Conservation (phyloP, 2,797 vertebrate genomes). For the Remorina albescens region DNA sequence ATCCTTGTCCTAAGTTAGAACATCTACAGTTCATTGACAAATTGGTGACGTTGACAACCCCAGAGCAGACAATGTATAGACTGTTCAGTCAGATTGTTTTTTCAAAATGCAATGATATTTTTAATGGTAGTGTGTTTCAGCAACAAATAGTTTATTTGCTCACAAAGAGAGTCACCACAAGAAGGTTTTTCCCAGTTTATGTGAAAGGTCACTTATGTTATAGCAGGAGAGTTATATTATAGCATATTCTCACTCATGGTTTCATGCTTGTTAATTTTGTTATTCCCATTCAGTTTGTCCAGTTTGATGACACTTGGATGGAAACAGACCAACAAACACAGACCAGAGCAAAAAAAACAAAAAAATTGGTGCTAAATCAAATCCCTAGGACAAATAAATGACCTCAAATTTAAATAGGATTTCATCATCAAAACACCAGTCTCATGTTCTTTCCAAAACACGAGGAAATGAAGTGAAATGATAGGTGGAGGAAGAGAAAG, state of each 20-base stretch:
- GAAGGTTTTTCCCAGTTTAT: background rate
- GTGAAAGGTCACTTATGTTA: too few relatives aligned
- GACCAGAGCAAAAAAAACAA: conserved; percentile 1
- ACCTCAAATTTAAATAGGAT: background rate
- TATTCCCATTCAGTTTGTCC: background rate
- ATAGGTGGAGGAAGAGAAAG: background rate
- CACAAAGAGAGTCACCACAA: background rate
- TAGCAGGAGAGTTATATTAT: too few relatives aligned
- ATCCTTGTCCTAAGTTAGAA: background rate
- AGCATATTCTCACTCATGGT: background rate
- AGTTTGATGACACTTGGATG: background rate
- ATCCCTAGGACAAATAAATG: conserved; percentile 2
- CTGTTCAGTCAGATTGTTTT: too few relatives aligned
- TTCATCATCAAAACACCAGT: conserved; percentile 7
- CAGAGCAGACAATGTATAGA: background rate
- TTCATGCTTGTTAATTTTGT: background rate
- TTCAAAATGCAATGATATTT: background rate
- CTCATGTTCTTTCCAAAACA: conserved; percentile 5
- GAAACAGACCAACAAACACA: background rate
- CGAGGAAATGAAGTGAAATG: background rate
- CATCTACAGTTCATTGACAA: background rate
- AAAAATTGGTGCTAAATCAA: background rate
- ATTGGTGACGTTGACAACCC: background rate
- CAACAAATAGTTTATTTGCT: conserved; percentile 2
- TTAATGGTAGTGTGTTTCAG: background rate